Evolutionary conservation across 2,888 invertebrate species (phyloP).

Genomic region (Caenorhabditis sp.): DNA sequence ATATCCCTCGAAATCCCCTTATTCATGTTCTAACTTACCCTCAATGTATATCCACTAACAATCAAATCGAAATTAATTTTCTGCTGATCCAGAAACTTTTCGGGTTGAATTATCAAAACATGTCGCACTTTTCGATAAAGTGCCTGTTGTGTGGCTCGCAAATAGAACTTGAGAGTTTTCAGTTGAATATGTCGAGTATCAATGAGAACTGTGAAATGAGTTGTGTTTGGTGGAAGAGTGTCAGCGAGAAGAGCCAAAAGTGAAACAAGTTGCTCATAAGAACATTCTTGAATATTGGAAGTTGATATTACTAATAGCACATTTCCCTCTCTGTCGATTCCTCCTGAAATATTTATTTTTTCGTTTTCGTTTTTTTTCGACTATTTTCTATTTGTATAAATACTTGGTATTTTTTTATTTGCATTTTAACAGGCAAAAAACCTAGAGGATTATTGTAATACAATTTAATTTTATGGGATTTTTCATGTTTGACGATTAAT

Average conservation of each 20-base stretch:
- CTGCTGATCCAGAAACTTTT: constrained; percentile 82
- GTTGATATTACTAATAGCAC: constrained; percentile 34
- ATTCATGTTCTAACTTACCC: constrained; percentile 54
- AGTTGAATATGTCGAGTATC: constrained; percentile 59
- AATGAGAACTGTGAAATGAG: constrained; percentile 60
- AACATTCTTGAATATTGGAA: constrained; percentile 27
- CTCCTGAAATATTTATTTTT: constrained; percentile 21
- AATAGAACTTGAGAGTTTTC: constrained; percentile 56
- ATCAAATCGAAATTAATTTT: constrained; percentile 73
- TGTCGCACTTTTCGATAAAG: constrained; percentile 61
- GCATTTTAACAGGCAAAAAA: not conserved
- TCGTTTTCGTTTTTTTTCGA: not conserved
- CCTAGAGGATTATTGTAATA: no score
- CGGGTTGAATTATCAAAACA: constrained; percentile 78
- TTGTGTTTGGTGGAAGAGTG: constrained; percentile 20
- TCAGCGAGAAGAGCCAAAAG: constrained; percentile 45
- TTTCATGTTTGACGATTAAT: not conserved
- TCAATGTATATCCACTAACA: constrained; percentile 65
- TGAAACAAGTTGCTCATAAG: constrained; percentile 54
- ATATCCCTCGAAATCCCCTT: no score
- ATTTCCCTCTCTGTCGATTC: constrained; percentile 36
- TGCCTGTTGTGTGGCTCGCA: constrained; percentile 66
- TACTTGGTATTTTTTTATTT: not conserved
- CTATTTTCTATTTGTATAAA: not conserved
- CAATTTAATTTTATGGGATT: no score